A percentile compares a stretch with the other conserved stretches of the same genome.
phyloP scores from a whole-genome alignment of 2,113 vertebrate species.

The Erythrolamprus reginae region DNA sequence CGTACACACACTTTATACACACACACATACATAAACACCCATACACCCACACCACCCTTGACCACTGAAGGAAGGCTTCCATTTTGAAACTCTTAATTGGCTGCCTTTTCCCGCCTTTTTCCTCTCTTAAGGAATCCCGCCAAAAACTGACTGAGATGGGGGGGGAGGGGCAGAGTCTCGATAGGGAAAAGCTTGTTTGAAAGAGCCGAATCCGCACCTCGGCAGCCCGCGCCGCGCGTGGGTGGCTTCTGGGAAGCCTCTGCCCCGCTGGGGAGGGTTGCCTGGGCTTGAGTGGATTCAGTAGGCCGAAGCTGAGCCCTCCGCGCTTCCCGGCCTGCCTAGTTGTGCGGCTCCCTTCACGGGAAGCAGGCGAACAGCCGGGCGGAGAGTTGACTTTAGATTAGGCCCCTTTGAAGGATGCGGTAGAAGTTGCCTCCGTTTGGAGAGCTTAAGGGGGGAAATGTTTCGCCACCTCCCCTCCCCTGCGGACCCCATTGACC shows the following conservation, averaged over 20 bases:
- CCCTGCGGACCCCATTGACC: background rate
- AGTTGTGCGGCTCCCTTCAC: background rate
- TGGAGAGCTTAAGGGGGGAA: too few relatives aligned
- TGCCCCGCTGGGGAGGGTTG: background rate
- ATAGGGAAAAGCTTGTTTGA: background rate
- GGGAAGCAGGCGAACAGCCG: background rate
- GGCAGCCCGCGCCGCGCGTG: slow-evolving; percentile 20
- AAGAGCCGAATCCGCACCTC: background rate
- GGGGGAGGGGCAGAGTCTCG: background rate
- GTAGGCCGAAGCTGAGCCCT: background rate
- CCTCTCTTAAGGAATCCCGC: background rate
- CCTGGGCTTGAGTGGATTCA: background rate
- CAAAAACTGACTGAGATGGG: too few relatives aligned
- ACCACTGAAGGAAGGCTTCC: slow-evolving; percentile 47
- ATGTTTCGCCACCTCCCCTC: slow-evolving; percentile 8
- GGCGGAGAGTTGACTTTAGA: slow-evolving; percentile 36
- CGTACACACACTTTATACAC: too few relatives aligned
- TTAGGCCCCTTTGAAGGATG: slow-evolving; percentile 57
- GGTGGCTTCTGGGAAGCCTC: slow-evolving; percentile 50
- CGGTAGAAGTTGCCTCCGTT: background rate
- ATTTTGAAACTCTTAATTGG: slow-evolving; percentile 74
- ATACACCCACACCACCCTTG: background rate
- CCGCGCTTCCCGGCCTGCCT: background rate
- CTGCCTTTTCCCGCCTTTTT: slow-evolving; percentile 51
- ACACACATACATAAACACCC: too few relatives aligned